A percentile compares a stretch with the other conserved stretches of the same genome.
phyloP scores from a whole-genome alignment of 1,140 invertebrate species.

The Acyrthosiphon pisum region DNA sequence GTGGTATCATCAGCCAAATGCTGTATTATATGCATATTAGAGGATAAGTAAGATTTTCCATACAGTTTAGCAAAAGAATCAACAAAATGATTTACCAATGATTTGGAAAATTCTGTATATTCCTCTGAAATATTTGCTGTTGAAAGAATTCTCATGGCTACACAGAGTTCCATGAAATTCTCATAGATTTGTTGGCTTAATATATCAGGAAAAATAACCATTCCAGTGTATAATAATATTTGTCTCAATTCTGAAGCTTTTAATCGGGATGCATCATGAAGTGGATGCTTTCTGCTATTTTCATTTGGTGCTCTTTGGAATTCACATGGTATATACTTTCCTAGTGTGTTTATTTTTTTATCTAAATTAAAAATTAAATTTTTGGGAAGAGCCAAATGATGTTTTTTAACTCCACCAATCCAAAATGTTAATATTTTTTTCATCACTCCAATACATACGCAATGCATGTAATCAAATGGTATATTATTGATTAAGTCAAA shows the following conservation, averaged over 20 bases:
- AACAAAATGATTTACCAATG: no score
- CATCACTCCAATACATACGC: neutral
- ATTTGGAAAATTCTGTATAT: no score
- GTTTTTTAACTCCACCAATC: neutral
- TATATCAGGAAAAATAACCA: constrained; percentile 16
- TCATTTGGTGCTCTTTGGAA: neutral
- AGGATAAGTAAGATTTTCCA: no score
- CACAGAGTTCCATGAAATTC: no score
- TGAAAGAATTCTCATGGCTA: no score
- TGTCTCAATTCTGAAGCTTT: neutral
- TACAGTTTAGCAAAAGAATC: no score
- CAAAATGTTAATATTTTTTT: constrained; percentile 9
- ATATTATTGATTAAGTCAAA: neutral
- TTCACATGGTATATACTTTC: no score
- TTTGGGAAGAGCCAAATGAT: neutral
- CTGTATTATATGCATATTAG: no score
- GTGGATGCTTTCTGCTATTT: neutral
- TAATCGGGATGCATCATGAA: neutral
- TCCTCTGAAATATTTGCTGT: no score
- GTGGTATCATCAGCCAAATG: no score
- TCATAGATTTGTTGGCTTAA: no score
- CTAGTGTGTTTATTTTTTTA: no score
- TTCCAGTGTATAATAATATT: neutral
- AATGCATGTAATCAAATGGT: constrained; percentile 1
- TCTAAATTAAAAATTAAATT: neutral